Percentiles rank a stretch among this genome's conserved stretches.
Evolutionary conservation across 2,888 invertebrate species (phyloP).

Genomic region (Lasioglossum leucozonium): DNA sequence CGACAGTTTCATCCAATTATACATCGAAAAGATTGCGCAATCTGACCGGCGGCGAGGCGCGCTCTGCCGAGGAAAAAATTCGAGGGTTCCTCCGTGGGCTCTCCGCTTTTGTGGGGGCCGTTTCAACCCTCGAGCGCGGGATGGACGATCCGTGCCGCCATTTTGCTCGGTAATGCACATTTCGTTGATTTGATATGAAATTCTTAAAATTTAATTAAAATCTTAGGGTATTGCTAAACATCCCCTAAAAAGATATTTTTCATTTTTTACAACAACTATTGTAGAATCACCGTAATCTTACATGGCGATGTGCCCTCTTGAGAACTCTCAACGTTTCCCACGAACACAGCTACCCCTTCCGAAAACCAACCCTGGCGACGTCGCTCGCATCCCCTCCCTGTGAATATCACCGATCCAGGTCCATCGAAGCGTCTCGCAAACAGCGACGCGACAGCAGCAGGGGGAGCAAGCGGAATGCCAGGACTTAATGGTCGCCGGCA

Average conservation of each 20-base stretch:
- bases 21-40: constrained; percentile 5
- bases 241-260: too few relatives aligned
- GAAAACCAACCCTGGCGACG: background rate
- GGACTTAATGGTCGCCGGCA: constrained; percentile 17
- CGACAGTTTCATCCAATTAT: constrained; percentile 39
- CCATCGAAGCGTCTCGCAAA: background rate
- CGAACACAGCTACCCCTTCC: background rate
- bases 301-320: background rate
- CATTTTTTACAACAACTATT: background rate
- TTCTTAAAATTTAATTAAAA: background rate
- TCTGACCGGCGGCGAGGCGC: background rate
- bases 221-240: background rate
- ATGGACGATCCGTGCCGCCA: background rate
- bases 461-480: constrained; percentile 14
- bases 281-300: background rate
- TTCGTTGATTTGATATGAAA: background rate
- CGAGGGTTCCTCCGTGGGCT: background rate
- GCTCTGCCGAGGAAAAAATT: background rate
- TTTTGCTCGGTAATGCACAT: background rate
- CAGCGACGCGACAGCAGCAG: background rate
- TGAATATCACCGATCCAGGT: background rate
- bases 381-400: background rate
- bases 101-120: background rate
- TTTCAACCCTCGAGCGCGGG: background rate
- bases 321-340: background rate